Conservation (phyloP, 2,113 vertebrate species). For the Elaphurus davidianus region DNA sequence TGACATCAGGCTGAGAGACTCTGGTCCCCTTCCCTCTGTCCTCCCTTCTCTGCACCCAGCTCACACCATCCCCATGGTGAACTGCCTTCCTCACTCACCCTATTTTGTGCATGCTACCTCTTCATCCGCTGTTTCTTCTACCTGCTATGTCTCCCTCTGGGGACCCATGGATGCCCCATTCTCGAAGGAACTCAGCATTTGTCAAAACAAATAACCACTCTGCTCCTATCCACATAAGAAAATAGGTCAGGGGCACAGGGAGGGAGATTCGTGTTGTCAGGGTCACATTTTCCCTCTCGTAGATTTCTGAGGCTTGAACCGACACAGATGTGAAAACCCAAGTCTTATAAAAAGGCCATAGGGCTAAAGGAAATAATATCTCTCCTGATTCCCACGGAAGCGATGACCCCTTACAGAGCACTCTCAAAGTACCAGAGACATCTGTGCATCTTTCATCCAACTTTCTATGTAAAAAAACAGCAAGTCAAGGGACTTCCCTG, state of each 20-base stretch:
- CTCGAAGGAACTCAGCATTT: neutral
- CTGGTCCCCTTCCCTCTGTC: neutral
- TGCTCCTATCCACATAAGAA: neutral
- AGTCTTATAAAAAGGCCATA: neutral
- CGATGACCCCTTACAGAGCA: neutral
- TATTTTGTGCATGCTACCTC: neutral
- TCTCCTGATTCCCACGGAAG: accelerated
- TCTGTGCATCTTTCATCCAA: too few relatives aligned
- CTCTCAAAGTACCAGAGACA: neutral
- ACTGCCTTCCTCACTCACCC: neutral
- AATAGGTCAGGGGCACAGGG: neutral
- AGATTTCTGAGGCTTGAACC: neutral
- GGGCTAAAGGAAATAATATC: neutral
- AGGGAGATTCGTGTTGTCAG: accelerated
- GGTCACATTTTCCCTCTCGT: neutral
- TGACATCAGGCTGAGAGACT: neutral
- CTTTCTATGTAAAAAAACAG: neutral
- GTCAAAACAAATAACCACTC: neutral
- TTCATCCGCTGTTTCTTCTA: neutral
- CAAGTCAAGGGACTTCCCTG: neutral
- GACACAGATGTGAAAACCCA: neutral
- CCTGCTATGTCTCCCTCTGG: neutral
- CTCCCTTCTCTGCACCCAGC: neutral
- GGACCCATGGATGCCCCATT: neutral
- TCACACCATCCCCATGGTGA: neutral